Conservation (phyloP, 2,113 vertebrate genomes). For the Cranoglanis bouderius region DNA sequence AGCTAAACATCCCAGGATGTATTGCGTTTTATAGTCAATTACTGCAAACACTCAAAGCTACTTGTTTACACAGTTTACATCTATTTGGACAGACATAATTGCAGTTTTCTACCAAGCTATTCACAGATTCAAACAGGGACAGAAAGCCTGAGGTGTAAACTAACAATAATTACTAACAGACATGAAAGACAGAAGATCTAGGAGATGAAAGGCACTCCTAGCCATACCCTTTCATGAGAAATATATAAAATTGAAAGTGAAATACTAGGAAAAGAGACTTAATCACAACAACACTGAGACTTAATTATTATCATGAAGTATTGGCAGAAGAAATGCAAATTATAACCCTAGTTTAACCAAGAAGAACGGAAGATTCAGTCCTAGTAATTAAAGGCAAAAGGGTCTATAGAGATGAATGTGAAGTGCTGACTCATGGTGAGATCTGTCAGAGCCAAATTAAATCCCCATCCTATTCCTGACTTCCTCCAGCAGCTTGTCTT, state of each 20-base stretch:
- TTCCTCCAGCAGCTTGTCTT: constrained; percentile 17
- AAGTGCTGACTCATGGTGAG: constrained; percentile 15
- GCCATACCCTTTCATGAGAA: background rate
- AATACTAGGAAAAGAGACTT: background rate
- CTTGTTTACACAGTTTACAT: background rate
- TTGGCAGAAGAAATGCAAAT: background rate
- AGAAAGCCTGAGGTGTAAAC: background rate
- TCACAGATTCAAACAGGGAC: background rate
- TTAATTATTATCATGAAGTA: constrained; percentile 1
- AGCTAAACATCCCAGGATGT: background rate
- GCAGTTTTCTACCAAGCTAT: background rate
- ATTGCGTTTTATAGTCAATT: background rate
- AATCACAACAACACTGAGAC: background rate
- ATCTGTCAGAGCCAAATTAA: constrained; percentile 29
- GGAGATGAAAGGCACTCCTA: background rate
- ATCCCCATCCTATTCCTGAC: constrained; percentile 8
- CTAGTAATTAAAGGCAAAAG: constrained; percentile 19
- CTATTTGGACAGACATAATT: background rate
- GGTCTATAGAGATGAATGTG: background rate
- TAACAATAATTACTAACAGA: background rate
- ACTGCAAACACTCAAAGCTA: background rate
- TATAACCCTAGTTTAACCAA: constrained; percentile 9
- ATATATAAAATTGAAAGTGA: background rate
- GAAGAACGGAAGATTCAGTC: background rate
- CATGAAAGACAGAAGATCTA: background rate